Evolutionary conservation across 2,113 vertebrate species (phyloP), one percentile per base, ranked within the genome.

Genomic region (Oryzias javanicus): DNA sequence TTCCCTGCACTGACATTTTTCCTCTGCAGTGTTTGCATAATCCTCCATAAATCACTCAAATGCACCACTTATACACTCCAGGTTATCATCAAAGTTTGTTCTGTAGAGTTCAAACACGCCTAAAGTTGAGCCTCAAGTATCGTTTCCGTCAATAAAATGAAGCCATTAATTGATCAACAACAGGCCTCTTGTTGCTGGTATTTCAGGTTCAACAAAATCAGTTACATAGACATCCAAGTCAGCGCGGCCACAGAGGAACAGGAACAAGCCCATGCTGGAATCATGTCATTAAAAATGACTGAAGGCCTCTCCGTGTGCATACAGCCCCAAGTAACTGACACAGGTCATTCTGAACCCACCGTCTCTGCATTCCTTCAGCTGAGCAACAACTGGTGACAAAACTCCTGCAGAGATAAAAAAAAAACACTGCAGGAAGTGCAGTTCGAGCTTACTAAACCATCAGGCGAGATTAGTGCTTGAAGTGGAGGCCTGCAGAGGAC

Each of bases 201-300:
- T 20, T 42, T 53, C 2, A 40, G 17, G 12, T 55, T 41, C 8
- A 8, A 20, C 20, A 18, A 58, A 48, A 54, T 42, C 25, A 25
- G 63, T 51, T 45, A 64, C 0, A 18, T 4, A 70, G 66, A 74
- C 66, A 61, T 66, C 46, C 40, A 52, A 55, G 75, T 44, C 46
- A 22, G 20, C 7, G 55, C 25, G 20, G 51, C 42, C 50, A 0
- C 41, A 51, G 64, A 65, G 46, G 1, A 19, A 18, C 73, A 70
- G 61, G 66, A 75, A 69, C 65, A 17, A 56, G 63, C 72, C 72
- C 70, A 61, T 4, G 64, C 66, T 60, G 42, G 59, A 69, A 22
- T 72, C 56, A 72, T 41, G 45, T 79, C 80, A 86, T 87, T 75
- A 76, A 78, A 79, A 68, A 78, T 42, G 67, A 80, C 85, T 63